Percentiles rank a stretch among this genome's conserved stretches.
Evolutionary conservation across 2,888 invertebrate species (phyloP).

Genomic region (Ophonus ardosiacus): DNA sequence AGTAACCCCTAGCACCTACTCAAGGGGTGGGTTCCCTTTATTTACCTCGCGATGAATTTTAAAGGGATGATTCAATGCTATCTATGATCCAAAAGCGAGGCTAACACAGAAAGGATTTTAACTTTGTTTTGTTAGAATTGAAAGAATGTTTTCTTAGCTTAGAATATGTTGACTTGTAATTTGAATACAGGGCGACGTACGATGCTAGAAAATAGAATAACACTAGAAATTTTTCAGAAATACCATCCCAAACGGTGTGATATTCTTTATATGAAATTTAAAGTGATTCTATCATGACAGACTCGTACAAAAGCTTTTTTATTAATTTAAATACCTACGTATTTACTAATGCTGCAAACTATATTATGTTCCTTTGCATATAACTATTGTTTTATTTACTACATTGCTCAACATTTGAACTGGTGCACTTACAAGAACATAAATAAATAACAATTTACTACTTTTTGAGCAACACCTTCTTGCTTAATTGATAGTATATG

Average conservation of each 20-base stretch:
- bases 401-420: no score
- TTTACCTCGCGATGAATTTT: constrained; percentile 12
- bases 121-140: constrained; percentile 6
- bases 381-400: no score
- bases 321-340: no score
- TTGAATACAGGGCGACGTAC: constrained; percentile 4
- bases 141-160: not conserved
- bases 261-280: not conserved
- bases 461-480: no score
- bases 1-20: constrained; percentile 28
- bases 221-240: not conserved
- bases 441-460: no score
- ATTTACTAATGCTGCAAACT: no score
- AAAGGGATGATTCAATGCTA: constrained; percentile 11
- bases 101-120: not conserved
- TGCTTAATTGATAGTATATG: no score
- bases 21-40: constrained; percentile 7
- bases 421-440: no score
- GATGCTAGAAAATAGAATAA: not conserved
- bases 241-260: not conserved
- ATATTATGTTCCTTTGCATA: no score
- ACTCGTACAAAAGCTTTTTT: no score
- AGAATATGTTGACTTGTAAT: not conserved
- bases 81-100: not conserved
- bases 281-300: not conserved